Evolutionary conservation across 1,140 invertebrate genomes (phyloP).

Genomic region (Drosophila asahinai): DNA sequence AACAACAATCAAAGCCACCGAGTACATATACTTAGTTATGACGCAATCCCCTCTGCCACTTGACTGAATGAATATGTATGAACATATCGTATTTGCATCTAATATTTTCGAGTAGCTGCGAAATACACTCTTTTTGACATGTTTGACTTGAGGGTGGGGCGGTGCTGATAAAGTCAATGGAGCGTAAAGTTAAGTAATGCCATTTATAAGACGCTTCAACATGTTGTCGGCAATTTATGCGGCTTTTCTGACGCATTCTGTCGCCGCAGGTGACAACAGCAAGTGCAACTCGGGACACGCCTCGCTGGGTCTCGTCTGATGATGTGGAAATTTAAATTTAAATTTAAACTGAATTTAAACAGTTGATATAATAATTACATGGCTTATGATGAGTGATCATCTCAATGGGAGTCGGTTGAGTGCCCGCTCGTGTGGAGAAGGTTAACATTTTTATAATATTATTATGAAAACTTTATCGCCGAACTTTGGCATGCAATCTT

Average conservation of each 20-base stretch:
- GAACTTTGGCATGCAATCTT: conserved; percentile 19
- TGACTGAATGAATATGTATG: conserved; percentile 37
- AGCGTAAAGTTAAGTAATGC: conserved; percentile 49
- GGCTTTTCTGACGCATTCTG: conserved; percentile 15
- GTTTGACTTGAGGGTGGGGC: conserved; percentile 5
- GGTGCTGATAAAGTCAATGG: conserved; percentile 21
- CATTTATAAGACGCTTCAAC: conserved; percentile 41
- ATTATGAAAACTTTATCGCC: not conserved
- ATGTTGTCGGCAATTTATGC: conserved; percentile 41
- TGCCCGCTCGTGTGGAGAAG: conserved; percentile 2
- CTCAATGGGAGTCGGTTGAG: not conserved
- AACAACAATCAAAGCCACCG: conserved; percentile 12
- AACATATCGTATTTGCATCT: conserved; percentile 50
- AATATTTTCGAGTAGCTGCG: conserved; percentile 55
- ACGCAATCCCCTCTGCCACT: conserved; percentile 31
- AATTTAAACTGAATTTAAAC: conserved; percentile 51
- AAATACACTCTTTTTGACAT: conserved; percentile 25
- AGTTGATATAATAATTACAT: conserved; percentile 43
- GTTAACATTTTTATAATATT: conserved; percentile 5
- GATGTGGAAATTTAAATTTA: conserved; percentile 18
- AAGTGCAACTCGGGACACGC: conserved; percentile 43
- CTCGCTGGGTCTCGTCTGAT: conserved; percentile 23
- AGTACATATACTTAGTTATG: conserved; percentile 23
- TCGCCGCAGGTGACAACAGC: conserved; percentile 41
- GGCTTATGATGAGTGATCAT: conserved; percentile 21